These are phyloP conservation scores for Netelia virgata DNA, from an alignment of 2,888 invertebrate species.

Conservation along the genomic window DNA sequence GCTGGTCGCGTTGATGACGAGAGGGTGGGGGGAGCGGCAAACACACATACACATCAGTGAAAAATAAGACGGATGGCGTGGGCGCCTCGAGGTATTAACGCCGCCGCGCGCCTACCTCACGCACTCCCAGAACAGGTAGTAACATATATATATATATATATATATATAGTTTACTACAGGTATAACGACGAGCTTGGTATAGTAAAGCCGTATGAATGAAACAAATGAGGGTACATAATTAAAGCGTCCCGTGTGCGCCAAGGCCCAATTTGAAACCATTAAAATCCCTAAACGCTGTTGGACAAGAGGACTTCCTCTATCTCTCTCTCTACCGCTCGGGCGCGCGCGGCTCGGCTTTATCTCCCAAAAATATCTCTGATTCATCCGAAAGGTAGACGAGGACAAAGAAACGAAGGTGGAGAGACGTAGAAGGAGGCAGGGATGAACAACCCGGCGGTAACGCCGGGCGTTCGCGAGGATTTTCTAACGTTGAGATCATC, in stretches of 20 bases:
- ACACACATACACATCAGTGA: conserved; percentile 3
- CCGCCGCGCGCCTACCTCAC: conserved; percentile 56
- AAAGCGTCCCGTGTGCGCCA: conserved; percentile 78
- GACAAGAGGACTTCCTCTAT: conserved; percentile 68
- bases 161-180: conserved; percentile 57
- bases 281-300: conserved; percentile 81
- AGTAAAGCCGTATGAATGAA: conserved; percentile 78
- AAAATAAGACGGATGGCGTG: conserved; percentile 64
- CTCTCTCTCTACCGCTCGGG: conserved; percentile 45
- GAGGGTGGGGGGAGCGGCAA: conserved; percentile 1
- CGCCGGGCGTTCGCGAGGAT: conserved; percentile 7
- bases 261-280: conserved; percentile 81
- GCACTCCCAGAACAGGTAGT: conserved; percentile 45
- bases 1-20: not conserved
- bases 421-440: conserved; percentile 14
- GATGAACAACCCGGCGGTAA: conserved; percentile 26
- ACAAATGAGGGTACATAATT: conserved; percentile 82
- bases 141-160: conserved; percentile 22
- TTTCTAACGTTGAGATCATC: conserved; percentile 29
- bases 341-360: conserved; percentile 72
- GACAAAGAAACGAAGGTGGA: conserved; percentile 12
- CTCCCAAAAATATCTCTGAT: conserved; percentile 77
- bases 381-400: conserved; percentile 63
- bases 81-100: conserved; percentile 63
- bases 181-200: conserved; percentile 35